Evolutionary conservation across 1,140 invertebrate species (phyloP).

Genomic region (Heliconius melpomene): DNA sequence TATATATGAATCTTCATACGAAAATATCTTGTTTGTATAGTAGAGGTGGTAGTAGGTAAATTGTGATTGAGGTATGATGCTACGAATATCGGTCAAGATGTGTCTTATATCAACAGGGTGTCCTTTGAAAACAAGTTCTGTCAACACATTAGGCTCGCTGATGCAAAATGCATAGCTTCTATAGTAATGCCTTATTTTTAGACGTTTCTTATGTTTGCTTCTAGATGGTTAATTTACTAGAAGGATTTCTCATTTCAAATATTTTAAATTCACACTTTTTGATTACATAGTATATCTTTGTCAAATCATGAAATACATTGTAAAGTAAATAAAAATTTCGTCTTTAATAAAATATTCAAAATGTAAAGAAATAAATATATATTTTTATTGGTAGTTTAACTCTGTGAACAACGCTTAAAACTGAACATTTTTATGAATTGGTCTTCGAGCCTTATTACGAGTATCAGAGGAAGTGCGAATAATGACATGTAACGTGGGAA

Average conservation of each 20-base stretch:
- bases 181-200: background rate
- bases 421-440: background rate
- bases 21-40: too few species aligned
- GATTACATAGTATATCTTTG: background rate
- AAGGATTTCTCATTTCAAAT: background rate
- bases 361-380: too few species aligned
- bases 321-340: too few species aligned
- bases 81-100: conserved; percentile 31
- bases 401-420: too few species aligned
- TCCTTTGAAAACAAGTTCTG: conserved; percentile 28
- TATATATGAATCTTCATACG: too few species aligned
- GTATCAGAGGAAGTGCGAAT: conserved; percentile 12
- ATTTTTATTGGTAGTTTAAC: too few species aligned
- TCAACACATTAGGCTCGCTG: conserved; percentile 10
- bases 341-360: too few species aligned
- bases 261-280: background rate
- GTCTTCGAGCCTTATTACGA: background rate
- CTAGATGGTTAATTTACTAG: too few species aligned
- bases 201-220: background rate
- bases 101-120: conserved; percentile 19
- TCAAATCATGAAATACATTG: background rate
- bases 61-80: conserved; percentile 21
- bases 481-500: conserved; percentile 10
- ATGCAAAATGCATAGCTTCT: background rate
- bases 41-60: background rate